Evolutionary conservation across 2,797 vertebrate species (phyloP).

Genomic region (Darevskia nairensis): DNA sequence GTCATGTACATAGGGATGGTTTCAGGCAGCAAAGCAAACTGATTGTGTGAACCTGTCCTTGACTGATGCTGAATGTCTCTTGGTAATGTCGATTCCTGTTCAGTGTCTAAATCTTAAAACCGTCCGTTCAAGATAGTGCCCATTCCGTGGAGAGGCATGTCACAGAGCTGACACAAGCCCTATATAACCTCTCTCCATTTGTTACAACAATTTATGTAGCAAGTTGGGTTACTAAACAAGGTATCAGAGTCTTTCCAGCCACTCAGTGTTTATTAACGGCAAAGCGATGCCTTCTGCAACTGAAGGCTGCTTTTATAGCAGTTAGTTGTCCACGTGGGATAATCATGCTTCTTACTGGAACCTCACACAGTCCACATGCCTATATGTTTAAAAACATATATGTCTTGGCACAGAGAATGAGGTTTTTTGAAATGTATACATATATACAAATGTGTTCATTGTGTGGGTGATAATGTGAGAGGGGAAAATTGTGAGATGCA

Average conservation of each 20-base stretch:
- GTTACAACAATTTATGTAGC: background rate
- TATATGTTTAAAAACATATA: slow-evolving; percentile 12
- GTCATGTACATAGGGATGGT: background rate
- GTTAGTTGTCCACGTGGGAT: fast-evolving
- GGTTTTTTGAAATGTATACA: background rate
- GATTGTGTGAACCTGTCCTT: background rate
- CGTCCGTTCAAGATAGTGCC: fast-evolving
- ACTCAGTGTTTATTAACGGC: slow-evolving; percentile 28
- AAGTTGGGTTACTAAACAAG: slow-evolving; percentile 23
- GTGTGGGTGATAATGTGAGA: background rate
- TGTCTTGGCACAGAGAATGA: slow-evolving; percentile 3
- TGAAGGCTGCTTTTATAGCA: slow-evolving; percentile 33
- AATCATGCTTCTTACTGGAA: slow-evolving; percentile 9
- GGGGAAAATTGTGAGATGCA: background rate
- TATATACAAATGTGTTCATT: background rate
- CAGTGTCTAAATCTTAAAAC: background rate
- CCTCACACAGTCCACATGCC: background rate
- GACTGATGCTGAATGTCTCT: background rate
- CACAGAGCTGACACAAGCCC: slow-evolving; percentile 16
- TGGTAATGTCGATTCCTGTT: background rate
- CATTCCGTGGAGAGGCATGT: background rate
- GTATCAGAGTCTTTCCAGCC: background rate
- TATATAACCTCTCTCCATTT: background rate
- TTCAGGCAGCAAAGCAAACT: background rate
- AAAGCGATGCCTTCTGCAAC: background rate